Percentiles rank a stretch among this genome's conserved stretches.
Conservation (phyloP, 1,140 invertebrate genomes). For the Heliconius melpomene region DNA sequence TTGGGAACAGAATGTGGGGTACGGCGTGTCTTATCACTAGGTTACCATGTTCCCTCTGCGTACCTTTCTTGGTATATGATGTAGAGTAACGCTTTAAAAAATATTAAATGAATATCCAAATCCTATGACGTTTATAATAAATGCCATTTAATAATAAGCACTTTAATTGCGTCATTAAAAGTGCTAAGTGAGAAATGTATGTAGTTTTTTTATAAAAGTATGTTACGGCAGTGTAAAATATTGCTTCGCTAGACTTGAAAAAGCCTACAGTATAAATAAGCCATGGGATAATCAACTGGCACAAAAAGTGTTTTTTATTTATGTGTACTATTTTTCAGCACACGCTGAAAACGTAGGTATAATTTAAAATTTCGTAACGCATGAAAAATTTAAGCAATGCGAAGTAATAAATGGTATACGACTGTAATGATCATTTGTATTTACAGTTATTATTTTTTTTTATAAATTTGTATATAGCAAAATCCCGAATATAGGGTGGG, state of each 20-base stretch:
- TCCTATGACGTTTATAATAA: not conserved
- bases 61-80: too few species aligned
- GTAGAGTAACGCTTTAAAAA: too few species aligned
- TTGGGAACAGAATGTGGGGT: too few species aligned
- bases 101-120: not conserved
- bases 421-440: not conserved
- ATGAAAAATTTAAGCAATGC: slow-evolving; percentile 1
- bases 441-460: not conserved
- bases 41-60: too few species aligned
- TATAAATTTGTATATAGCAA: not conserved
- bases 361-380: slow-evolving; percentile 13
- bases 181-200: slow-evolving; percentile 1
- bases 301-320: slow-evolving; percentile 33
- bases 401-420: not conserved
- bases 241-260: slow-evolving; percentile 25
- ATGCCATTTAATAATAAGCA: not conserved
- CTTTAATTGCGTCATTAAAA: not conserved
- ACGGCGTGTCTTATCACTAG: too few species aligned
- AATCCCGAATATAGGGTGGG: too few species aligned
- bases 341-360: slow-evolving; percentile 9
- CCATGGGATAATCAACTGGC: slow-evolving; percentile 30
- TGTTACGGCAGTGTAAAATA: slow-evolving; percentile 23
- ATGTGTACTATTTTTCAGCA: slow-evolving; percentile 23
- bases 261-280: slow-evolving; percentile 26
- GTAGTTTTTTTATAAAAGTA: not conserved